Conservation (phyloP, 2,113 vertebrate species). For the Charina bottae region DNA sequence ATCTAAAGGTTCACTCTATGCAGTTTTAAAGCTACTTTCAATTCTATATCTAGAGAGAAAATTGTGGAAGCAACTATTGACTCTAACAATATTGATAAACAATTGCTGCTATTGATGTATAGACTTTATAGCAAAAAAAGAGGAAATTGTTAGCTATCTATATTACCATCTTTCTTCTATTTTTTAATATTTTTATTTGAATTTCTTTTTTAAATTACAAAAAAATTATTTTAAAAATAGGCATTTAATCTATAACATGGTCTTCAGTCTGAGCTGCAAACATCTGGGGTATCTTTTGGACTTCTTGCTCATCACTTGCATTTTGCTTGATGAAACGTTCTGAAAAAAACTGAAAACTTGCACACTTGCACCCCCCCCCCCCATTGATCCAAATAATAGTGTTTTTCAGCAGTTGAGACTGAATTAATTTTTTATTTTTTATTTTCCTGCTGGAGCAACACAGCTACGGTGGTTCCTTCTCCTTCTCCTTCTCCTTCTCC, state of each 20-base stretch:
- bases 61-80: neutral
- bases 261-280: neutral
- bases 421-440: neutral
- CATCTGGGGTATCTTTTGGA: neutral
- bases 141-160: no score
- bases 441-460: neutral
- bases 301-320: neutral
- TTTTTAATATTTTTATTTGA: neutral
- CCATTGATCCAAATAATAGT: neutral
- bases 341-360: neutral
- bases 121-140: no score
- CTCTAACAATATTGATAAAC: neutral
- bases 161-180: no score
- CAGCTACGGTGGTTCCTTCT: neutral
- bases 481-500: no score
- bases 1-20: neutral
- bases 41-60: neutral
- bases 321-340: neutral
- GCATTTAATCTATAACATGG: neutral
- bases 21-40: neutral
- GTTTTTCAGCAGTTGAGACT: neutral
- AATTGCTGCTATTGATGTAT: neutral
- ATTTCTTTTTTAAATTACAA: neutral
- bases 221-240: neutral
- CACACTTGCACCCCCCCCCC: no score